Conservation (phyloP, 2,797 vertebrate genomes). For the Melanotaenia maccullochi region DNA sequence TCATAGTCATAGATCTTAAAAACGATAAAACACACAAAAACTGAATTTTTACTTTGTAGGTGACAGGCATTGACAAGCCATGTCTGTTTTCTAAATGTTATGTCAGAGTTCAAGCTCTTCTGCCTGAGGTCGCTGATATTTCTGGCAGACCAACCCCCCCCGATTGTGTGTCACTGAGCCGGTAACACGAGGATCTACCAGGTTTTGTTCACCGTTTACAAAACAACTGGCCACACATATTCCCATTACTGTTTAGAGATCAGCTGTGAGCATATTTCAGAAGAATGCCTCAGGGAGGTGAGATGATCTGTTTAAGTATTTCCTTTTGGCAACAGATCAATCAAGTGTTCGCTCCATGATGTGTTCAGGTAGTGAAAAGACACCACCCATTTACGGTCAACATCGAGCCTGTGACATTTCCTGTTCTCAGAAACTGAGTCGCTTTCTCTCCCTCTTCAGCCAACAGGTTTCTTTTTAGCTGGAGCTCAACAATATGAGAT, state of each 20-base stretch:
- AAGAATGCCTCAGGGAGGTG: neutral
- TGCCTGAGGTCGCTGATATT: neutral
- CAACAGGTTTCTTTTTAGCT: conserved; percentile 11
- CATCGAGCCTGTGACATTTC: conserved; percentile 50
- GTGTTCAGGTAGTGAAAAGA: conserved; percentile 52
- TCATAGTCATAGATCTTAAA: no score
- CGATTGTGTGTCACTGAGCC: neutral
- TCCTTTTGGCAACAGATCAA: conserved; percentile 54
- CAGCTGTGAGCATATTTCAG: neutral
- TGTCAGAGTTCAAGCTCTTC: no score
- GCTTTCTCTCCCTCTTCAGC: conserved; percentile 22
- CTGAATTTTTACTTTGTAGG: neutral
- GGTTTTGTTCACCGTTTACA: neutral
- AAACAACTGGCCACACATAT: conserved; percentile 3
- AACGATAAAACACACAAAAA: no score
- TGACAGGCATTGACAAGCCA: neutral
- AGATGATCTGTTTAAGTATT: conserved; percentile 18
- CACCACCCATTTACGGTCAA: conserved; percentile 63
- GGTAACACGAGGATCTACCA: conserved; percentile 20
- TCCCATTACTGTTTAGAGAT: neutral
- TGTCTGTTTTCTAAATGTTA: neutral
- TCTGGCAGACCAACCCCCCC: neutral
- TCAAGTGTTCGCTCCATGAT: neutral
- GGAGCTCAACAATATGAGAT: neutral
- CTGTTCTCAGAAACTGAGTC: conserved; percentile 54